Percentiles rank a stretch among this genome's conserved stretches.
These are phyloP conservation scores for Chorisops tibialis DNA, from an alignment of 2,888 invertebrate species.

Conservation along the genomic window DNA sequence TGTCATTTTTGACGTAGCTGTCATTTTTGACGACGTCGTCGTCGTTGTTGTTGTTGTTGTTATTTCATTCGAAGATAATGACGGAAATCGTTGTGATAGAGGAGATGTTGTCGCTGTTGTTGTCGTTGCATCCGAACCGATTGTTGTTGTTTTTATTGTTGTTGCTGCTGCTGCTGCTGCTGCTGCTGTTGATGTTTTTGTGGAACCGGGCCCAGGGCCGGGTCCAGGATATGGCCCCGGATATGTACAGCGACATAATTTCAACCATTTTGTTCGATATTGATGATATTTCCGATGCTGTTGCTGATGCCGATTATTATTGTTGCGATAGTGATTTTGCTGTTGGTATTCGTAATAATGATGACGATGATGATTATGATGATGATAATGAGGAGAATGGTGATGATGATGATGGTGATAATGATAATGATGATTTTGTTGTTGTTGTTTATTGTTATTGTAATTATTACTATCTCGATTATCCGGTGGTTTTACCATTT, in stretches of 20 bases:
- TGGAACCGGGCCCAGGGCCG: conserved; percentile 29
- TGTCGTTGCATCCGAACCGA: neutral
- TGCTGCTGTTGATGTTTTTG: neutral
- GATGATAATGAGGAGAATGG: conserved; percentile 7
- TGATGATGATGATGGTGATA: conserved; percentile 1
- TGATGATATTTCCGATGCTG: neutral
- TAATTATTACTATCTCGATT: conserved; percentile 1
- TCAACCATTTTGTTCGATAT: conserved; percentile 22
- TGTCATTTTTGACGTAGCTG: neutral
- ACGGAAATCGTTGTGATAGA: neutral
- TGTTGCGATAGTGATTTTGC: neutral
- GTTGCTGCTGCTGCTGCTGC: neutral
- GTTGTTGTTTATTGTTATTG: neutral
- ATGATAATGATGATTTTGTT: neutral
- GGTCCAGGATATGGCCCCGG: conserved; percentile 28
- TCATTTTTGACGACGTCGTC: neutral
- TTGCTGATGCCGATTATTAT: neutral
- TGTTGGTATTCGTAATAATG: neutral
- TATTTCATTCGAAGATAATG: neutral
- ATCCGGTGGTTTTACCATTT: conserved; percentile 18
- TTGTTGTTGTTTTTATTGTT: neutral
- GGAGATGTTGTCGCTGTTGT: neutral
- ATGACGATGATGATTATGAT: conserved; percentile 4
- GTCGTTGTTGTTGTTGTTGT: neutral
- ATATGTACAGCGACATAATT: conserved; percentile 29